Conservation (phyloP, 2,797 vertebrate genomes). For the Propithecus perrieri region DNA sequence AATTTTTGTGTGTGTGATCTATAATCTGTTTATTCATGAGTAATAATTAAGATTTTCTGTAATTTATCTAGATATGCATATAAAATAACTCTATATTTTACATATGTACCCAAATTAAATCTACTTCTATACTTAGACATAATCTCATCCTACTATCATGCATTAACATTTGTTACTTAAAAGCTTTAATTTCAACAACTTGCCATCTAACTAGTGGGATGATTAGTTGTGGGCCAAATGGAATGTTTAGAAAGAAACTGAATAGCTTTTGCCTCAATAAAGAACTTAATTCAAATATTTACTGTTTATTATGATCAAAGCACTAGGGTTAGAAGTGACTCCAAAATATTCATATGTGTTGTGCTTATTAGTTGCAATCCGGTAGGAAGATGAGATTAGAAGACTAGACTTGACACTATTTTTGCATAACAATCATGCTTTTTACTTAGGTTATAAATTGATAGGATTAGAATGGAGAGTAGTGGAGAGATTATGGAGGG, state of each 20-base stretch:
- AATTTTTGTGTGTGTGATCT: neutral
- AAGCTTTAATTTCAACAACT: conserved; percentile 2
- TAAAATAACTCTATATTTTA: conserved; percentile 18
- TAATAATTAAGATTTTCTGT: conserved; percentile 8
- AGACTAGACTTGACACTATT: neutral
- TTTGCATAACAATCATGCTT: neutral
- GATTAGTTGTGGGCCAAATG: neutral
- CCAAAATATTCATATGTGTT: neutral
- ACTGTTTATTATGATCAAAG: neutral
- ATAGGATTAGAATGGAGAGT: neutral
- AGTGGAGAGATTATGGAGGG: neutral
- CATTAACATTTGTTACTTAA: neutral
- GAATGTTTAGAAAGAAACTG: neutral
- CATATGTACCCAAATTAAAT: neutral
- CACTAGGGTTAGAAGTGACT: neutral
- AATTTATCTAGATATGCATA: neutral
- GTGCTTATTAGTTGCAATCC: neutral
- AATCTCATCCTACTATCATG: neutral
- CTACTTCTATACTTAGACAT: neutral
- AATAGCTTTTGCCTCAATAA: neutral
- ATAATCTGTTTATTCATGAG: neutral
- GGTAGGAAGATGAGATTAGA: neutral
- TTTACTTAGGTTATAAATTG: conserved; percentile 9
- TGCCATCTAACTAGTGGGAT: neutral
- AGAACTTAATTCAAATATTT: neutral